These are phyloP conservation scores for Lycorma delicatula DNA, from an alignment of 1,140 invertebrate species.

Conservation along the genomic window DNA sequence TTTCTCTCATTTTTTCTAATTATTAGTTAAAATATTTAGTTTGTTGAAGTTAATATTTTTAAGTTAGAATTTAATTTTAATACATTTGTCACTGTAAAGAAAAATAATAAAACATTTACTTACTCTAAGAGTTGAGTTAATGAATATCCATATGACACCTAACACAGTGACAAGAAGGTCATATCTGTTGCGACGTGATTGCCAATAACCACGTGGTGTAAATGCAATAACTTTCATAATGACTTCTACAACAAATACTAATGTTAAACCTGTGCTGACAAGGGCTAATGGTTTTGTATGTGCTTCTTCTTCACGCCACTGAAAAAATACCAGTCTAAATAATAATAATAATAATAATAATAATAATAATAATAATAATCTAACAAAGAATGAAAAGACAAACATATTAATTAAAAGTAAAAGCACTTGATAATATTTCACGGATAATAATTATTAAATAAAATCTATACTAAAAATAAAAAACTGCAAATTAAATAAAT, in stretches of 20 bases:
- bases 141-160: conserved; percentile 93
- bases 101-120: conserved; percentile 25
- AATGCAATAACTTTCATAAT: conserved; percentile 99
- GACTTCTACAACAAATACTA: conserved; percentile 86
- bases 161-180: conserved; percentile 95
- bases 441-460: too few relatives aligned
- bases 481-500: too few relatives aligned
- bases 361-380: too few relatives aligned
- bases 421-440: too few relatives aligned
- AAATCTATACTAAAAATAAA: too few relatives aligned
- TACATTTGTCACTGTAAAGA: too few relatives aligned
- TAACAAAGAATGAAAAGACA: too few relatives aligned
- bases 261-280: conserved; percentile 74
- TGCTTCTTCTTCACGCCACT: conserved; percentile 73
- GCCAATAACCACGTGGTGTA: conserved; percentile 96
- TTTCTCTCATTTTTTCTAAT: too few relatives aligned
- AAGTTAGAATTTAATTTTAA: too few relatives aligned
- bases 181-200: conserved; percentile 93
- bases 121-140: conserved; percentile 83
- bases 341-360: background rate
- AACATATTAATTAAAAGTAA: too few relatives aligned
- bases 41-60: too few relatives aligned
- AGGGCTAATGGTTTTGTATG: conserved; percentile 75
- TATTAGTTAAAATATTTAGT: too few relatives aligned
- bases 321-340: conserved; percentile 29